A percentile compares a stretch with the other conserved stretches of the same genome.
These are phyloP conservation scores for Steatornis caripensis DNA, from an alignment of 2,113 vertebrate genomes.

Conservation along the genomic window DNA sequence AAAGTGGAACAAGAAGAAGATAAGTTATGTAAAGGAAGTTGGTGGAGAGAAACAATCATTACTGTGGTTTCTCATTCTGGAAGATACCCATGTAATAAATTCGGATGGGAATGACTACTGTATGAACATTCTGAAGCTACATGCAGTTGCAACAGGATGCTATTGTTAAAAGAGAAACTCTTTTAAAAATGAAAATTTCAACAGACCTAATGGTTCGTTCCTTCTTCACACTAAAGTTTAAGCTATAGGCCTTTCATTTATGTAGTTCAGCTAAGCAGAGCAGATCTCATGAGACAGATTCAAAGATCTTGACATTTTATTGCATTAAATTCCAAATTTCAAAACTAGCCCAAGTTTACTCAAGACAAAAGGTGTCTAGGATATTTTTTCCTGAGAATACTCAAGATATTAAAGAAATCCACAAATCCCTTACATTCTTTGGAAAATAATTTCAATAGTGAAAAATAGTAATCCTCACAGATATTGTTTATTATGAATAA, in stretches of 20 bases:
- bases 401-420: background rate
- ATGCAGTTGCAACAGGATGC: background rate
- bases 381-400: background rate
- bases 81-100: background rate
- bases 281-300: background rate
- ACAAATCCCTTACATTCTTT: background rate
- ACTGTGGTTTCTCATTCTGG: background rate
- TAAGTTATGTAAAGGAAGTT: background rate
- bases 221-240: background rate
- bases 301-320: background rate
- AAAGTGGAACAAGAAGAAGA: background rate
- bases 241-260: background rate
- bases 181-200: background rate
- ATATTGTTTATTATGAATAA: background rate
- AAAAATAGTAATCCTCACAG: background rate
- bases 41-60: background rate
- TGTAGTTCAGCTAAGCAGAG: background rate
- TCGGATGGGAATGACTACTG: background rate
- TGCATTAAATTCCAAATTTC: background rate
- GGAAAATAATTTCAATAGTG: background rate
- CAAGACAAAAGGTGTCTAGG: background rate
- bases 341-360: background rate
- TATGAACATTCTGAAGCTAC: background rate
- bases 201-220: background rate
- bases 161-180: background rate